Percentiles rank a stretch among this genome's conserved stretches.
These are phyloP conservation scores for Ailurus styani DNA, from an alignment of 2,113 vertebrate species.

Conservation along the genomic window DNA sequence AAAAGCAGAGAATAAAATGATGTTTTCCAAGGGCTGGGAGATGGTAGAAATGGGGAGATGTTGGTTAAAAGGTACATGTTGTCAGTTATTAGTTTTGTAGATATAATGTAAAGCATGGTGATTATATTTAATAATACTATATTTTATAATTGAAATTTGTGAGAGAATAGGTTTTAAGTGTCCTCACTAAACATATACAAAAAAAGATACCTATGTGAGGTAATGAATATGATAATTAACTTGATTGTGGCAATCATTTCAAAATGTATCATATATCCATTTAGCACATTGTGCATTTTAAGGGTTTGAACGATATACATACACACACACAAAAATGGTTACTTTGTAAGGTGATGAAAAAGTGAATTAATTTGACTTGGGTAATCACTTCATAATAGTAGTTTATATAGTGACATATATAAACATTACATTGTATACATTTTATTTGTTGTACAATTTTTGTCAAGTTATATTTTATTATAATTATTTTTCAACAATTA, in stretches of 20 bases:
- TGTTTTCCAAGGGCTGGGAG: not conserved
- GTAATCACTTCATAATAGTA: not conserved
- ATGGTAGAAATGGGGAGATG: not conserved
- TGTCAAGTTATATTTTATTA: not conserved
- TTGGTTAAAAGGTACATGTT: not conserved
- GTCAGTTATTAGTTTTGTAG: not conserved
- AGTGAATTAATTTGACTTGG: not conserved
- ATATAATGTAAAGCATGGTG: not conserved
- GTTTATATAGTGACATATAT: not conserved
- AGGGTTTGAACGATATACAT: not conserved
- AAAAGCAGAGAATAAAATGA: not conserved
- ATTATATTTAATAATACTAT: too few species aligned
- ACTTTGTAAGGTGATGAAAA: not conserved
- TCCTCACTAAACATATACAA: too few species aligned
- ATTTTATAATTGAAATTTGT: not conserved
- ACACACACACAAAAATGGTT: not conserved
- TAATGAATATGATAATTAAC: not conserved
- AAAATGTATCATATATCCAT: not conserved
- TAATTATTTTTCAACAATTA: not conserved
- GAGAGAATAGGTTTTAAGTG: too few species aligned
- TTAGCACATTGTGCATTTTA: not conserved
- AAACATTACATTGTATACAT: not conserved
- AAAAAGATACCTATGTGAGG: too few species aligned
- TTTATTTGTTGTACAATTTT: not conserved
- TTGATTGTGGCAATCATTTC: not conserved